phyloP scores from a whole-genome alignment of 2,797 vertebrate genomes.

The Iguana delicatissima region DNA sequence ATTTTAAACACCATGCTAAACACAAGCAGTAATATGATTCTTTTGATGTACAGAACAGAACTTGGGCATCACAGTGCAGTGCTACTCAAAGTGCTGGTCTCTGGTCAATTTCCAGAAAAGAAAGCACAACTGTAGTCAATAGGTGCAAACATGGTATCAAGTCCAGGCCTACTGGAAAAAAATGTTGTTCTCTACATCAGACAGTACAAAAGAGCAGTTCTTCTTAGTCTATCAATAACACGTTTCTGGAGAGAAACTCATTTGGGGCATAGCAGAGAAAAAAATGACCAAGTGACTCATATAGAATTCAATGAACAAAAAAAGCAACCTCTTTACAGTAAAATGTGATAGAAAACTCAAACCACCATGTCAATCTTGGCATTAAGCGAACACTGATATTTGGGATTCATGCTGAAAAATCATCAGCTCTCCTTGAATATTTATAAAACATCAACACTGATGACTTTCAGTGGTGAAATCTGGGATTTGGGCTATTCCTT shows the following conservation, averaged over 20 bases:
- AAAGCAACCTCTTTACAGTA: background rate
- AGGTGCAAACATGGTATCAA: too few relatives aligned
- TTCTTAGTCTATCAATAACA: background rate
- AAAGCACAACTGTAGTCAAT: too few relatives aligned
- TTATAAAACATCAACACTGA: background rate
- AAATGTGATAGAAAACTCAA: background rate
- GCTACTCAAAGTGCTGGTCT: too few relatives aligned
- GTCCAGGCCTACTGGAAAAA: too few relatives aligned
- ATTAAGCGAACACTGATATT: background rate
- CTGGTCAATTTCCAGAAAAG: too few relatives aligned
- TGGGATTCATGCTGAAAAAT: slow-evolving; percentile 28
- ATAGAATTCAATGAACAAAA: background rate
- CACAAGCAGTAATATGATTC: background rate
- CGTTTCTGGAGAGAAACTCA: slow-evolving; percentile 17
- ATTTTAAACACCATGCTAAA: slow-evolving; percentile 3
- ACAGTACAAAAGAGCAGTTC: too few relatives aligned
- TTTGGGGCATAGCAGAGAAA: slow-evolving; percentile 27
- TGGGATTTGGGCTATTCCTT: slow-evolving; percentile 33
- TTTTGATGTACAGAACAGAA: background rate
- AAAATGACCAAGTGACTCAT: slow-evolving; percentile 31
- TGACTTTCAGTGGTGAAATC: slow-evolving; percentile 17
- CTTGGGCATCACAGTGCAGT: background rate
- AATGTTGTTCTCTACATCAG: too few relatives aligned
- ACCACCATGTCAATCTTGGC: background rate
- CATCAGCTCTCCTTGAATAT: background rate